Evolutionary conservation across 2,113 vertebrate genomes (phyloP).

Genomic region (Willisornis vidua): DNA sequence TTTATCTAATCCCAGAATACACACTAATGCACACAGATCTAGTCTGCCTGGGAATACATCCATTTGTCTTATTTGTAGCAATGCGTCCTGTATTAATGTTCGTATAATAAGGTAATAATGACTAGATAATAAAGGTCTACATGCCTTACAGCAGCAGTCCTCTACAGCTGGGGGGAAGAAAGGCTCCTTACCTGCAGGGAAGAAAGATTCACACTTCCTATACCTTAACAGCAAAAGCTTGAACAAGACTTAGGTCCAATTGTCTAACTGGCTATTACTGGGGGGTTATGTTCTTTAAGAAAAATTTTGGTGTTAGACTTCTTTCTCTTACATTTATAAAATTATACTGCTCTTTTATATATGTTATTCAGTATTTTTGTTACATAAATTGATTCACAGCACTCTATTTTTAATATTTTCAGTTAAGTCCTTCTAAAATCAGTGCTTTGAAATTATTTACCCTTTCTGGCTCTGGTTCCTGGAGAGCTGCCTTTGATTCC

Average conservation of each 20-base stretch:
- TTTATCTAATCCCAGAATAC: not conserved
- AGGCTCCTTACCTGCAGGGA: not conserved
- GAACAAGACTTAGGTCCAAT: not conserved
- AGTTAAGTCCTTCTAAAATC: not conserved
- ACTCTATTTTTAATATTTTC: not conserved
- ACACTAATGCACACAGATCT: not conserved
- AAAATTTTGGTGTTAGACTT: not conserved
- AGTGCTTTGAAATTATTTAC: not conserved
- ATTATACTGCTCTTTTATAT: not conserved
- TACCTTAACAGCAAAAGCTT: not conserved
- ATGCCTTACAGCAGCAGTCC: not conserved
- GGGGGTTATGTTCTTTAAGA: not conserved
- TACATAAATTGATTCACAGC: not conserved
- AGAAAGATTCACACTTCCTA: not conserved
- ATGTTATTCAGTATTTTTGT: not conserved
- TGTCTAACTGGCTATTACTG: not conserved
- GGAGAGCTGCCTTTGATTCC: not conserved
- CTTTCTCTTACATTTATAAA: not conserved
- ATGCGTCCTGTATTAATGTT: not conserved
- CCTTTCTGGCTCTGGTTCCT: not conserved
- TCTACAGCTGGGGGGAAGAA: not conserved
- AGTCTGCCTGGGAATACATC: not conserved
- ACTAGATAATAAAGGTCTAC: not conserved
- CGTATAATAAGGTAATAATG: not conserved
- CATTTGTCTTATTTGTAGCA: not conserved